Evolutionary conservation across 2,888 invertebrate species (phyloP).

Genomic region (Julus scandinavius): DNA sequence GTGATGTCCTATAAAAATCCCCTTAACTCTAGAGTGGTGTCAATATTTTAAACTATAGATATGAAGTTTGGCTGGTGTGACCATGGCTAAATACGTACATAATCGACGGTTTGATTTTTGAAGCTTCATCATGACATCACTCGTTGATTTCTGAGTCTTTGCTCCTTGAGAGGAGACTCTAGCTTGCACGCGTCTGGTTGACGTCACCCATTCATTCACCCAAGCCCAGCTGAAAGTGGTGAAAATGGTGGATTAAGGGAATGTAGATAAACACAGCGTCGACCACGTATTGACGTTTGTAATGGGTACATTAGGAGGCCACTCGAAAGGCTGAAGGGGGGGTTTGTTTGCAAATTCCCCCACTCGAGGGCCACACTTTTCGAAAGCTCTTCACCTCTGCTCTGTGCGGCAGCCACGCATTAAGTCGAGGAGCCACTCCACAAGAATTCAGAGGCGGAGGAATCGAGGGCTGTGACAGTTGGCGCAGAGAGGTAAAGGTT

Average conservation of each 20-base stretch:
- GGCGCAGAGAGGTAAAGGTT: not conserved
- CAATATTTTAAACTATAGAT: too few relatives aligned
- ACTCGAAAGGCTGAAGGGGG: conserved; percentile 14
- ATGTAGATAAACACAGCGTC: not conserved
- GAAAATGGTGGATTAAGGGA: conserved; percentile 17
- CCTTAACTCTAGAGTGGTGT: too few relatives aligned
- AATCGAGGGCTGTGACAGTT: not conserved
- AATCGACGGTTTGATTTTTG: too few relatives aligned
- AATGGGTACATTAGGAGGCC: conserved; percentile 42
- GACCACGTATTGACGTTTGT: conserved; percentile 7
- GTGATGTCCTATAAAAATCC: too few relatives aligned
- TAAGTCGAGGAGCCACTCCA: conserved; percentile 17
- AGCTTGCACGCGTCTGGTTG: too few relatives aligned
- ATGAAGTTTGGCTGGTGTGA: too few relatives aligned
- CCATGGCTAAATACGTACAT: too few relatives aligned
- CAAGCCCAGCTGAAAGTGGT: not conserved
- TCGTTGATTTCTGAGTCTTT: too few relatives aligned
- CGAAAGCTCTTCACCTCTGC: conserved; percentile 22
- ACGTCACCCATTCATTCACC: too few relatives aligned
- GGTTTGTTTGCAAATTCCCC: conserved; percentile 35
- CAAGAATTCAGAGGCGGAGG: not conserved
- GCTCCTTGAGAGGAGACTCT: too few relatives aligned
- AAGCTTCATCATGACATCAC: too few relatives aligned
- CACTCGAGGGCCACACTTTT: conserved; percentile 34
- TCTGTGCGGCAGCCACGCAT: conserved; percentile 23